Evolutionary conservation across 2,797 vertebrate genomes (phyloP).

Genomic region (Rachycentron canadum): DNA sequence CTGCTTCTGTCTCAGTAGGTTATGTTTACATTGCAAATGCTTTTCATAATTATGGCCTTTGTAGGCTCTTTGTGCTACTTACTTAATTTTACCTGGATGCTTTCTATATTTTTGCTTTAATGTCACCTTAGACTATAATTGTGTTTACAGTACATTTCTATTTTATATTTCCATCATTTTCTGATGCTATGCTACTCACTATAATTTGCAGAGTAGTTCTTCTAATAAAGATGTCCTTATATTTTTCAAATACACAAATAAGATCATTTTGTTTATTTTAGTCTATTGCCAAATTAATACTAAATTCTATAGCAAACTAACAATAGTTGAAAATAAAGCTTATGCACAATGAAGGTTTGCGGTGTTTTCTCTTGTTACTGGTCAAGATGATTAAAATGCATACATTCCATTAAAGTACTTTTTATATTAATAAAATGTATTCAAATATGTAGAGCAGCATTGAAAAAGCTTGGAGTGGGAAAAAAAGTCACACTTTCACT

Average conservation of each 20-base stretch:
- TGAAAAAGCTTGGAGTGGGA: neutral
- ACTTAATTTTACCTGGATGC: neutral
- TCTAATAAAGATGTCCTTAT: constrained; percentile 49
- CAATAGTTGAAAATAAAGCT: constrained; percentile 71
- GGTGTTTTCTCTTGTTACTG: constrained; percentile 26
- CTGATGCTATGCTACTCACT: neutral
- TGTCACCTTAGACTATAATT: constrained; percentile 13
- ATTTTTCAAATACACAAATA: constrained; percentile 50
- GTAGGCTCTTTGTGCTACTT: constrained; percentile 13
- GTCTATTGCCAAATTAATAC: constrained; percentile 46
- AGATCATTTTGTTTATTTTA: constrained; percentile 35
- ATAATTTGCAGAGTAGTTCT: constrained; percentile 43
- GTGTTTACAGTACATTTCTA: neutral
- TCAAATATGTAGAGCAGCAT: neutral
- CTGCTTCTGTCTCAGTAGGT: constrained; percentile 23
- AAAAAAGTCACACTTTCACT: neutral
- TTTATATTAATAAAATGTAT: neutral
- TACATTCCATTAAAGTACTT: neutral
- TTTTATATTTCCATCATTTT: constrained; percentile 14
- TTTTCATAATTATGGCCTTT: neutral
- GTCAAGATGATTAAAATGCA: neutral
- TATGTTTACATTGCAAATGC: constrained; percentile 2
- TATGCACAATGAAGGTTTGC: constrained; percentile 26
- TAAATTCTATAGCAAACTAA: constrained; percentile 54
- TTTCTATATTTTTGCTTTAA: constrained; percentile 5